Evolutionary conservation across 2,888 invertebrate genomes (phyloP), one percentile per base, ranked within the genome.

Genomic region (Resseliella maxima): DNA sequence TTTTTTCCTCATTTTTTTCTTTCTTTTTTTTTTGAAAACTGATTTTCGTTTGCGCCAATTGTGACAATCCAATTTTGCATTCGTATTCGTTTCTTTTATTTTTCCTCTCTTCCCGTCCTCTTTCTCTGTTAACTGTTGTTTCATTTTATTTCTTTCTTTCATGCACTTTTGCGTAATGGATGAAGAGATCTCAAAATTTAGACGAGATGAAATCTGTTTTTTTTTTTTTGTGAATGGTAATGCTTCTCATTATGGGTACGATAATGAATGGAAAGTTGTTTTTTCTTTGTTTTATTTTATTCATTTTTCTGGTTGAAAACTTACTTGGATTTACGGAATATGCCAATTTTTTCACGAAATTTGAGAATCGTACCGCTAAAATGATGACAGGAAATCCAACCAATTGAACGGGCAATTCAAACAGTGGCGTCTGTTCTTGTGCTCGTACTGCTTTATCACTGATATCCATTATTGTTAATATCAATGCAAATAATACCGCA

Each of bases 351-450:
- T 96, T 96, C 87, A 96, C 93, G 89, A 96, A 96, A 91, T 96
- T 96, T 0, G 95, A 94, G 86, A 96, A 90, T 88, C 95, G 92
- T 18, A 96, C 96, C 41, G 95, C 95, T 10, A 95, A 91, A 86
- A 96, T 94, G 88, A 96, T 96, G 87, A 96, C 94, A 0, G 96
- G 96, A 89, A 96, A 96, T 38, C 96, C 96, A 59, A 96, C 92
- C 86, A 96, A 91, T 89, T 96, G 96, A n/a, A 96, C 96, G 18
- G 96, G 96, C 86, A 96, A 90, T 89, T 96, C 95, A 89, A 96
- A 95, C 0, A 93, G 89, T 21, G 94, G 93, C 6, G 21, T 38
- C 5, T 38, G 21, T 8, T 83, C 83, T 72, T 92, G 90, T 1
- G 90, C 90, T 6, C 87, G 38, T 0, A 88, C 87, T n/a, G 46